Evolutionary conservation across 35 echinoderm and acorn worm genomes (phyloP).

Genomic region (Patiria miniata): DNA sequence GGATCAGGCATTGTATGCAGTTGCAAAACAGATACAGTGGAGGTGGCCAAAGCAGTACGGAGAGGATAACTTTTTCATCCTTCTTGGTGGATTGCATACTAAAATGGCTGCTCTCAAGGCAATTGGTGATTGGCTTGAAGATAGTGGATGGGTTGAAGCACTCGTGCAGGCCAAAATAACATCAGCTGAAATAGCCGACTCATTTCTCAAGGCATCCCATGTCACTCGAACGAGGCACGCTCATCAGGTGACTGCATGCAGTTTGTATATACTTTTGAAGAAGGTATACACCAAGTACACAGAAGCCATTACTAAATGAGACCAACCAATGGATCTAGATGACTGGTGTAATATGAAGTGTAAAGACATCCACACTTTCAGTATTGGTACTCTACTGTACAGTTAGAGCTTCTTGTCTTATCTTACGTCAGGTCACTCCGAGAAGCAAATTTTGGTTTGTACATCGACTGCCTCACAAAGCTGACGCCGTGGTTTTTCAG

Average conservation of each 20-base stretch:
- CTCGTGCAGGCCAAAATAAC: constrained; percentile 42
- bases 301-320: background rate
- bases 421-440: constrained; percentile 15
- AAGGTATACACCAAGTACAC: background rate
- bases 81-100: constrained; percentile 60
- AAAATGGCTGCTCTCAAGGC: constrained; percentile 47
- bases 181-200: constrained; percentile 39
- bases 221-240: constrained; percentile 41
- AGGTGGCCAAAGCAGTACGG: constrained; percentile 35
- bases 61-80: constrained; percentile 57
- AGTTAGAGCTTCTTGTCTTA: constrained; percentile 35
- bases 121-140: constrained; percentile 50
- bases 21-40: constrained; percentile 51
- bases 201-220: constrained; percentile 41
- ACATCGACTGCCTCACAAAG: constrained; percentile 48
- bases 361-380: constrained; percentile 34
- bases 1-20: constrained; percentile 61
- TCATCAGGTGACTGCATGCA: constrained; percentile 51
- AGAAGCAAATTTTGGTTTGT: constrained; percentile 38
- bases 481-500: constrained; percentile 49
- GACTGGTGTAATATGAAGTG: constrained; percentile 15
- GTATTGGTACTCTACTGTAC: constrained; percentile 36
- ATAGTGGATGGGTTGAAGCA: constrained; percentile 52
- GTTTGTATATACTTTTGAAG: background rate
- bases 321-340: background rate